Base-by-base conservation (phyloP, 2,888 invertebrate genomes). In the Hesperia comma region DNA sequence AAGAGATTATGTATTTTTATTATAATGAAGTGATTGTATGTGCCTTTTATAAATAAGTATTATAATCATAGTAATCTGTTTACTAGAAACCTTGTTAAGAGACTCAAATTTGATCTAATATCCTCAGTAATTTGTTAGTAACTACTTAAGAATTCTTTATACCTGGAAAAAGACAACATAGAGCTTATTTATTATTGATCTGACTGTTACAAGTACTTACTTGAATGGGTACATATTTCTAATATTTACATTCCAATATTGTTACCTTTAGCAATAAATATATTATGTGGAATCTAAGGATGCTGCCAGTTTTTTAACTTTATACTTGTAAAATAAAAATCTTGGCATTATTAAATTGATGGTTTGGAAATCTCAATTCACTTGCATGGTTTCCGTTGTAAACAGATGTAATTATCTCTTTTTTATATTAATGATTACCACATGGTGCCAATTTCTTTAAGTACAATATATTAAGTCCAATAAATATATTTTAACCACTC, bases 391-490 rank as follows among this genome's bases (percentile, higher is more conserved):
- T 66, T 54, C 43, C 10, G 1, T 53, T 12, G 54, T 54, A 54
- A 66, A 68, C 57, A 63, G 70, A 71, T 70, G 56, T 70, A 19
- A 75, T 26, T 74, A 70, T 80, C 71, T 75, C 68, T 56, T 69
- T 64, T 58, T 67, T 69, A 43, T 72, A 62, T 69, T 62, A 69
- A 69, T 76, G 78, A 82, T 85, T 84, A 87, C 85, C 86, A 85
- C 76, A 63, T 83, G 84, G 90, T 90, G 90, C 90, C 90, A 90
- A 90, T 86, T 80, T 60, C 40, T 66, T 64, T 79, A 74, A 77
- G 73, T 77, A 80, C 75, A 75, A 75, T 75, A 72, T 68, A 66
- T 70, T 74, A 54, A 51, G 54, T 46, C 15, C 54, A 54, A 53
- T 32, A 37, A 58, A 53, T 61, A 51, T 67, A 40, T 61, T 51